Conservation (phyloP, 2,797 vertebrate genomes). For the Eulemur albifrons region DNA sequence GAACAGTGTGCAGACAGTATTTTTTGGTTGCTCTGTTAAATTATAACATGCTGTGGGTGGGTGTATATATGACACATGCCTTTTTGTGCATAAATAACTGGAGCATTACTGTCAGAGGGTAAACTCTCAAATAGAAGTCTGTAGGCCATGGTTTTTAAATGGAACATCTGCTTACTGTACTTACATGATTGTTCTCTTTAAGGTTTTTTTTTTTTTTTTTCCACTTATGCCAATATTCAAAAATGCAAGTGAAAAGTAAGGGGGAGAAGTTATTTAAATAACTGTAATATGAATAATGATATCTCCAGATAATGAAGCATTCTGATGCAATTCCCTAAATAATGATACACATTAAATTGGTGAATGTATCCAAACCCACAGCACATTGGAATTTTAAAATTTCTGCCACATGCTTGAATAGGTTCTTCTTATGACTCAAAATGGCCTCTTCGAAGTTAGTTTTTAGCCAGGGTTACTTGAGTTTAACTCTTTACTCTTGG, state of each 20-base stretch:
- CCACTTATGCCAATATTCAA: not conserved
- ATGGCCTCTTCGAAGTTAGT: constrained; percentile 62
- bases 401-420: not conserved
- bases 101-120: not conserved
- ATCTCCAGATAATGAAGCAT: not conserved
- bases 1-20: not conserved
- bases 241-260: constrained; percentile 29
- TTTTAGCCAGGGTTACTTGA: constrained; percentile 11
- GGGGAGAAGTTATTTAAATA: not conserved
- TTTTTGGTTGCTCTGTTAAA: constrained; percentile 38
- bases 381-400: not conserved
- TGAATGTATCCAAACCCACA: not conserved
- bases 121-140: not conserved
- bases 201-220: not conserved
- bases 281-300: constrained; percentile 24
- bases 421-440: constrained; percentile 45
- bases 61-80: not conserved
- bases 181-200: not conserved
- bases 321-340: not conserved
- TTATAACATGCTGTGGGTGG: constrained; percentile 19
- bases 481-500: not conserved
- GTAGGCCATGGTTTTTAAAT: constrained; percentile 1
- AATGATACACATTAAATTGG: not conserved
- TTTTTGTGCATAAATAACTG: constrained; percentile 56
- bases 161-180: constrained; percentile 8